Evolutionary conservation across 1,140 invertebrate genomes (phyloP).

Genomic region (Elysia chlorotica): DNA sequence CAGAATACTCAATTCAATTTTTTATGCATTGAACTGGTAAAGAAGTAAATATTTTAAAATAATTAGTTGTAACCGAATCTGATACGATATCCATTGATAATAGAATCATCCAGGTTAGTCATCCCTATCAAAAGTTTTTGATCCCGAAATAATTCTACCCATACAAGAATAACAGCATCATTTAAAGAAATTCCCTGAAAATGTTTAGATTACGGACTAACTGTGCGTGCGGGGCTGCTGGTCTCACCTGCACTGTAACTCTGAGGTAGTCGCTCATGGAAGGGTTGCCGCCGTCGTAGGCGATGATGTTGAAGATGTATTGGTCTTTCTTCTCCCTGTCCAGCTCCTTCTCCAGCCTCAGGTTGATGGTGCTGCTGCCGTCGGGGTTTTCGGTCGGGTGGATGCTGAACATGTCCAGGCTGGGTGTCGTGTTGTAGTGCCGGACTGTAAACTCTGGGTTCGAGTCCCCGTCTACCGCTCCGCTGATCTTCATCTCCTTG

Average conservation of each 20-base stretch:
- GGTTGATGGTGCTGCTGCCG: slow-evolving; percentile 36
- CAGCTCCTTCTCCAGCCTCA: slow-evolving; percentile 51
- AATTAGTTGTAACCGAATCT: too few relatives aligned
- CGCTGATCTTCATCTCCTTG: slow-evolving; percentile 79
- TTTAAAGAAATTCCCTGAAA: too few relatives aligned
- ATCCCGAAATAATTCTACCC: too few relatives aligned
- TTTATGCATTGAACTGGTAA: neutral
- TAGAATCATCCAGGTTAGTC: too few relatives aligned
- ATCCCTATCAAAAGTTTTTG: too few relatives aligned
- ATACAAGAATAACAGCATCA: too few relatives aligned
- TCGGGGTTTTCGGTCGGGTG: slow-evolving; percentile 27
- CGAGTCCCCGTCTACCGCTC: slow-evolving; percentile 67
- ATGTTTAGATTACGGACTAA: too few relatives aligned
- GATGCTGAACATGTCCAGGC: slow-evolving; percentile 27
- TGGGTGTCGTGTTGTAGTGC: slow-evolving; percentile 25
- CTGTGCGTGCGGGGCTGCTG: too few relatives aligned
- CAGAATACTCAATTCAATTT: neutral
- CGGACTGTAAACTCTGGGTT: slow-evolving; percentile 30
- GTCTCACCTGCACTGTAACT: slow-evolving; percentile 71
- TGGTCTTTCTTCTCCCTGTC: slow-evolving; percentile 80
- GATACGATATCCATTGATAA: too few relatives aligned
- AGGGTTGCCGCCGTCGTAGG: slow-evolving; percentile 67
- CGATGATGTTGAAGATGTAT: slow-evolving; percentile 81
- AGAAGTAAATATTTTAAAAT: neutral
- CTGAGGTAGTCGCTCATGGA: slow-evolving; percentile 35